Conservation (phyloP, 2,797 vertebrate genomes). For the Adelosebastes latens region DNA sequence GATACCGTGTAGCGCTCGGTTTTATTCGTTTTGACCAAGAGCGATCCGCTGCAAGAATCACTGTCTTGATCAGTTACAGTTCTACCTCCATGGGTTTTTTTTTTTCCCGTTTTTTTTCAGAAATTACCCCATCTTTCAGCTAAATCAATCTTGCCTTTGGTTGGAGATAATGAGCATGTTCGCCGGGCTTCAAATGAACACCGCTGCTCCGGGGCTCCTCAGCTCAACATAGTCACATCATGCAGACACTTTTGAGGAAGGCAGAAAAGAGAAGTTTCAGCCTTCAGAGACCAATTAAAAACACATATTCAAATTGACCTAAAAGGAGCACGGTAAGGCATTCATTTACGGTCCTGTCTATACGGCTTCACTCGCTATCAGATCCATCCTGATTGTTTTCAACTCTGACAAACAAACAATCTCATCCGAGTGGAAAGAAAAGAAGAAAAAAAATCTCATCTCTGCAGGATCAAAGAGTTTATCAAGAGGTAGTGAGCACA, state of each 20-base stretch:
- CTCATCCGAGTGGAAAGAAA: constrained; percentile 20
- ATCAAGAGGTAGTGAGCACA: constrained; percentile 25
- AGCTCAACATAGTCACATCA: constrained; percentile 62
- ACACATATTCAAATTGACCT: constrained; percentile 77
- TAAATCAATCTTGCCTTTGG: constrained; percentile 76
- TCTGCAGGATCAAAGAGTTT: constrained; percentile 52
- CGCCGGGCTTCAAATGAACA: constrained; percentile 70
- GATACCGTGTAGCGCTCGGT: background rate
- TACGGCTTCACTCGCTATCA: constrained; percentile 24
- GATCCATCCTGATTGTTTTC: constrained; percentile 37
- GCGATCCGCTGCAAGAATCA: constrained; percentile 16
- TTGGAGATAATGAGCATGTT: constrained; percentile 77
- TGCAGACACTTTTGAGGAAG: constrained; percentile 69
- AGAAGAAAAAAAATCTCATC: constrained; percentile 2
- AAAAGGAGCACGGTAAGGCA: constrained; percentile 44
- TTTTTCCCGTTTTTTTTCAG: background rate
- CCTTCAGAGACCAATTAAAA: constrained; percentile 82
- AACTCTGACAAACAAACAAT: constrained; percentile 61
- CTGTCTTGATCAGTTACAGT: constrained; percentile 50
- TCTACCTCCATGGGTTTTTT: constrained; percentile 17
- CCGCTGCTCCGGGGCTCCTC: constrained; percentile 60
- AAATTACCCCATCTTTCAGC: constrained; percentile 62
- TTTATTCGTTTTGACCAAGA: constrained; percentile 37
- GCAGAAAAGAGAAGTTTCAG: constrained; percentile 43
- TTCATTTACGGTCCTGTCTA: constrained; percentile 41